Evolutionary conservation across 2,113 vertebrate genomes (phyloP).

Genomic region (Paratilapia polleni): DNA sequence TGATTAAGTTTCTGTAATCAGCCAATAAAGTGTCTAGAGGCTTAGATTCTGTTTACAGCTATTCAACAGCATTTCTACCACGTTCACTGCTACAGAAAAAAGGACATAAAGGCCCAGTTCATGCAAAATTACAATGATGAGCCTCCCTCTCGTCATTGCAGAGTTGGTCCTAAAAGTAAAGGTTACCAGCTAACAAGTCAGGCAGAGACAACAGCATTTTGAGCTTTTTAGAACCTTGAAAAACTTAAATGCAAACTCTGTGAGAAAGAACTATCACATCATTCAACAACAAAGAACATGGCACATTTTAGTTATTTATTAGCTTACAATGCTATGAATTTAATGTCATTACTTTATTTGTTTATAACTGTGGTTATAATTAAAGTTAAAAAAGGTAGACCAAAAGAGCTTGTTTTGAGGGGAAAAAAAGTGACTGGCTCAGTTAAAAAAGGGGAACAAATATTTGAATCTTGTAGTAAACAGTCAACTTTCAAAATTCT

Average conservation of each 20-base stretch:
- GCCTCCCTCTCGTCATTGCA: not conserved
- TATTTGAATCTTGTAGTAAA: too few species aligned
- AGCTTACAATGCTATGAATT: too few species aligned
- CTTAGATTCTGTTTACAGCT: not conserved
- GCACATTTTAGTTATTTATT: not conserved
- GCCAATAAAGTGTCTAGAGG: not conserved
- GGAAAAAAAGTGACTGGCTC: too few species aligned
- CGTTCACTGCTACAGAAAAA: not conserved
- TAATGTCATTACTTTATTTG: too few species aligned
- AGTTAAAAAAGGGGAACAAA: too few species aligned
- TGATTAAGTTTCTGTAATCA: not conserved
- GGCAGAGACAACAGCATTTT: not conserved
- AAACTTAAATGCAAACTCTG: not conserved
- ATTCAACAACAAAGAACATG: not conserved
- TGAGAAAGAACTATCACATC: not conserved
- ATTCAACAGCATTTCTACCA: too few species aligned
- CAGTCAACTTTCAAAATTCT: too few species aligned
- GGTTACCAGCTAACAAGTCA: not conserved
- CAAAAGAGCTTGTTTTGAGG: too few species aligned
- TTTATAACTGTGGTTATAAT: too few species aligned
- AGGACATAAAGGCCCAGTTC: not conserved
- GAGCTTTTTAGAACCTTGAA: not conserved
- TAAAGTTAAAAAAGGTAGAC: too few species aligned
- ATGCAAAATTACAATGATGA: not conserved
- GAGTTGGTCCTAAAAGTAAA: not conserved